phyloP scores from a whole-genome alignment of 2,797 vertebrate species.

The Diplodus sargus region DNA sequence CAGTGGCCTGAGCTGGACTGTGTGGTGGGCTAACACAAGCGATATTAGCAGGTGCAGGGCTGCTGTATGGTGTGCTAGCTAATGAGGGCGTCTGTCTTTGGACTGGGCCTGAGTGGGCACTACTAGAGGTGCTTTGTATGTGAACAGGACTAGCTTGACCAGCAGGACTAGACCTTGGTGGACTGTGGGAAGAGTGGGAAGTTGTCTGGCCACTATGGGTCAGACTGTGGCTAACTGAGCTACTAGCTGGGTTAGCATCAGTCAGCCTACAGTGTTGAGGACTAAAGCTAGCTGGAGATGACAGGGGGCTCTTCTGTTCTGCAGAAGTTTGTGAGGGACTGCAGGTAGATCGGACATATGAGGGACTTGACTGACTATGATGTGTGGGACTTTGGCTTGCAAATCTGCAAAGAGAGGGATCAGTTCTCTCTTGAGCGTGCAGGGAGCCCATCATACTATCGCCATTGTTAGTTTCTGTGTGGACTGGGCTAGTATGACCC shows the following conservation, averaged over 20 bases:
- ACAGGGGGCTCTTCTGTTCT: slow-evolving; percentile 15
- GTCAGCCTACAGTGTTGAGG: slow-evolving; percentile 61
- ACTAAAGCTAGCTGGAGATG: slow-evolving; percentile 45
- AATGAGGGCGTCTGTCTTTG: slow-evolving; percentile 39
- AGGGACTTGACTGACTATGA: slow-evolving; percentile 23
- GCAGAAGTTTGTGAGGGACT: slow-evolving; percentile 22
- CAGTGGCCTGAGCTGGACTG: slow-evolving; percentile 43
- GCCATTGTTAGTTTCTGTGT: not conserved
- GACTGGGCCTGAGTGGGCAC: slow-evolving; percentile 36
- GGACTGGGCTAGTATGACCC: not conserved
- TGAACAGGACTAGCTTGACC: slow-evolving; percentile 69
- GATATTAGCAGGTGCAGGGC: slow-evolving; percentile 41
- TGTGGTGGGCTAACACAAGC: slow-evolving; percentile 42
- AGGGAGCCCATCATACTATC: not conserved
- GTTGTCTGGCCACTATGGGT: slow-evolving; percentile 29
- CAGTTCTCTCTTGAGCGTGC: not conserved
- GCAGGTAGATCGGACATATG: slow-evolving; percentile 24
- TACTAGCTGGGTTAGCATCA: slow-evolving; percentile 24
- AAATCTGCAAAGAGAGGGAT: slow-evolving; percentile 1
- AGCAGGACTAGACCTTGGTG: slow-evolving; percentile 64
- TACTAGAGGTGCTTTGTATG: slow-evolving; percentile 26
- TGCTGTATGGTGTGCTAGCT: slow-evolving; percentile 24
- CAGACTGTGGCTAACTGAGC: slow-evolving; percentile 37
- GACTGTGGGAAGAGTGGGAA: slow-evolving; percentile 33
- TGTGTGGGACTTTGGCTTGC: slow-evolving; percentile 7